phyloP scores from a whole-genome alignment of 2,888 invertebrate genomes.

The Rhaphigaster nebulosa region DNA sequence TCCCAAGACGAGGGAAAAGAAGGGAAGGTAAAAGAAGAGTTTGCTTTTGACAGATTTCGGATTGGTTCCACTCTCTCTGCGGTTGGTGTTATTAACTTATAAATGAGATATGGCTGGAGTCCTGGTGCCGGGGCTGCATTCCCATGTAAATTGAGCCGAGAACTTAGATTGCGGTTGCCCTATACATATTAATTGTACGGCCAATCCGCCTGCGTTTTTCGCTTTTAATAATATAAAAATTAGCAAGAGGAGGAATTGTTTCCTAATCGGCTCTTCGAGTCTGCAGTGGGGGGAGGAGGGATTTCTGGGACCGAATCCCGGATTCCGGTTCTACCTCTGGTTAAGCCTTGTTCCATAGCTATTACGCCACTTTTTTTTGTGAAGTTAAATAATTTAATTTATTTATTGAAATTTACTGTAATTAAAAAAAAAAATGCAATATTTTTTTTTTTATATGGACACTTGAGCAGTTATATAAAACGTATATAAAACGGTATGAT shows the following conservation, averaged over 20 bases:
- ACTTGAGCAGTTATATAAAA: no score
- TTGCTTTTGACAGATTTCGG: constrained; percentile 45
- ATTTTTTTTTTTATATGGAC: no score
- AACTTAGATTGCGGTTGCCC: constrained; percentile 24
- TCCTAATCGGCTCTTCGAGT: neutral
- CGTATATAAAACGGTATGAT: no score
- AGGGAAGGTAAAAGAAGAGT: constrained; percentile 44
- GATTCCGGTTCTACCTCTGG: neutral
- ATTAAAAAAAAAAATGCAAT: no score
- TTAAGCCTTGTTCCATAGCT: neutral
- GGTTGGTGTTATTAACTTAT: constrained; percentile 33
- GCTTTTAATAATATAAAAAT: constrained; percentile 31
- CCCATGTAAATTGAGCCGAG: constrained; percentile 9
- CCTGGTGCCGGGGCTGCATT: neutral
- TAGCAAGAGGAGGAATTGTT: neutral
- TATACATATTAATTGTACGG: constrained; percentile 29
- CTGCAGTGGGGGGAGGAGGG: neutral
- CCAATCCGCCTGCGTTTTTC: neutral
- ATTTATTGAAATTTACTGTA: no score
- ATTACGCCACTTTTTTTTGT: neutral
- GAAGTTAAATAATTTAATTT: no score
- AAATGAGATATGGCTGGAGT: constrained; percentile 47
- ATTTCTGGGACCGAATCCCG: neutral
- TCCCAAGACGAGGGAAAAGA: neutral
- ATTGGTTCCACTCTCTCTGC: constrained; percentile 44